Base-by-base conservation (phyloP, 1,140 invertebrate genomes). In the Stegodyphus dumicola region DNA sequence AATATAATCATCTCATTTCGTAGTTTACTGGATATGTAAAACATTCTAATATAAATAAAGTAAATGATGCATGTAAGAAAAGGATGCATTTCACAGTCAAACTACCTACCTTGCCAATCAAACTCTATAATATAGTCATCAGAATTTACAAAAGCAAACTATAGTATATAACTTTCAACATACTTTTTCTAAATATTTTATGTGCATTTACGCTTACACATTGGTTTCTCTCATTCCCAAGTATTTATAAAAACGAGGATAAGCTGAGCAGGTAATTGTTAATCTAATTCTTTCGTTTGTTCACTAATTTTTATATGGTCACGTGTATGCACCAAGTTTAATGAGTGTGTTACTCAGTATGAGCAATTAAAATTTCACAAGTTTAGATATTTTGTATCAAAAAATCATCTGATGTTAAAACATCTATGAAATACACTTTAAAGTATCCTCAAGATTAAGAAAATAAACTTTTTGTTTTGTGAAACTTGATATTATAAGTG, bases 381-480 rank as follows among this genome's bases (percentile, higher is more conserved):
- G 17, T 74, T 81, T 65, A 81, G 51, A 74, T 49, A 33, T 81
- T 81, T 81, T 18, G 54, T 74, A 81, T 81, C 70, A 81, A 73
- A 81, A 81, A 69, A 66, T 18, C 51, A 51, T 11, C 49, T 18
- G 69, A 56, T 56, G 60, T 81, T 74, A 81, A 81, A 81, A 81
- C 70, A 15, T 60, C 52, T 81, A 81, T 81, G 79, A 81, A 81
- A 81, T 74, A 66, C 69, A 48, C 17, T 74, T 74, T 65, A 65
- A 65, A 64, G 18, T 74, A 74, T 81, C n/a, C 56, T 9, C 33
- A 60, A 33, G 33, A 48, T 56, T 80, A 80, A 17, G 77, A 80
- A 80, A 80, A 80, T 80, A 80, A 80, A 80, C 71, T 65, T 80
- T 80, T 80, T 56, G 13, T 80, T n/a, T 53, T 33, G 75, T 71